A percentile compares a stretch with the other conserved stretches of the same genome.
These are phyloP conservation scores for Sebastes minor DNA, from an alignment of 2,797 vertebrate genomes.

Conservation along the genomic window DNA sequence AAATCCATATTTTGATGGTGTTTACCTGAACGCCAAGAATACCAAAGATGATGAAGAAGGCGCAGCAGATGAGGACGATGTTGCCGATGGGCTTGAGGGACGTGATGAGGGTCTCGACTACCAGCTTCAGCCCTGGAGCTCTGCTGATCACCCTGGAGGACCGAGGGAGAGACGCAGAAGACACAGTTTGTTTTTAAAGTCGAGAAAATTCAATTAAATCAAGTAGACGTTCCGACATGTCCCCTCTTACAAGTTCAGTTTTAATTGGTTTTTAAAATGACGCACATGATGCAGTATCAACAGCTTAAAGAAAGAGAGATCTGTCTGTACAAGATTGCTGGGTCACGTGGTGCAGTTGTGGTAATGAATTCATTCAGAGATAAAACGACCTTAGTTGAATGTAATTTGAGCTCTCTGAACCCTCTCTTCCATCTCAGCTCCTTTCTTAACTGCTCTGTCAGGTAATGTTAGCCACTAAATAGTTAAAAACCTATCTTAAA, in stretches of 20 bases:
- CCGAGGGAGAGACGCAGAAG: background rate
- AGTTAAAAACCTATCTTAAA: background rate
- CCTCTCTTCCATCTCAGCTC: background rate
- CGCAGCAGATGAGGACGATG: constrained; percentile 97
- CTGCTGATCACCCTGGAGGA: constrained; percentile 92
- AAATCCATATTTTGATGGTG: constrained; percentile 20
- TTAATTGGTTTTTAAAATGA: background rate
- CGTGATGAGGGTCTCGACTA: constrained; percentile 96
- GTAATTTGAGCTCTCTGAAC: background rate
- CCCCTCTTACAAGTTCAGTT: no score
- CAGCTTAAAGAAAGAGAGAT: background rate
- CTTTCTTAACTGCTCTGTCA: background rate
- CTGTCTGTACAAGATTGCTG: background rate
- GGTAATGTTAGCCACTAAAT: background rate
- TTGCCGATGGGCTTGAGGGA: constrained; percentile 98
- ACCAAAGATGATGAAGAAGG: constrained; percentile 98
- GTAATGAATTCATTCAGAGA: background rate
- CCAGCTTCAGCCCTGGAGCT: constrained; percentile 95
- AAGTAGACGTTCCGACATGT: no score
- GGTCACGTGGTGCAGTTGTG: background rate
- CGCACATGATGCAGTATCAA: background rate
- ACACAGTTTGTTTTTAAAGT: background rate
- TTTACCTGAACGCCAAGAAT: constrained; percentile 95
- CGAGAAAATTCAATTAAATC: no score
- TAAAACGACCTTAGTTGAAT: background rate